A percentile compares a stretch with the other conserved stretches of the same genome.
Evolutionary conservation across 2,113 vertebrate species (phyloP).

Genomic region (Hippocampus mohnikei): DNA sequence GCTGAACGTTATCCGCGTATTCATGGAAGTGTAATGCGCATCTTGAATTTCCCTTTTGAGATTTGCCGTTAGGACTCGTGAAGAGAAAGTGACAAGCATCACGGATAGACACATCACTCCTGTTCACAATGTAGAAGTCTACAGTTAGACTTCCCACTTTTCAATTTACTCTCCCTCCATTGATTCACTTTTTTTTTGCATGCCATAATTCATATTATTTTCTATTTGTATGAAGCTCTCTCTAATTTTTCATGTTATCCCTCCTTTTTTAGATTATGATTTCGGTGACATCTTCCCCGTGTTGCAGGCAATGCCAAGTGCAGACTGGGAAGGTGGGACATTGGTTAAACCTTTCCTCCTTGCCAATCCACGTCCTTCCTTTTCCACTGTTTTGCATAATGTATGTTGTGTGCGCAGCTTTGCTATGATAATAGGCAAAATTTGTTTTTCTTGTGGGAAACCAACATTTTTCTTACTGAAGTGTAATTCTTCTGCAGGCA

Average conservation of each 20-base stretch:
- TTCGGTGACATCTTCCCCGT: slow-evolving; percentile 99
- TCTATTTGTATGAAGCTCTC: slow-evolving; percentile 26
- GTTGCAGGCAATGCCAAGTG: slow-evolving; percentile 95
- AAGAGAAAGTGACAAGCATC: not conserved
- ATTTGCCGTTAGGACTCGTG: not conserved
- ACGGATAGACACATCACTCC: slow-evolving; percentile 9
- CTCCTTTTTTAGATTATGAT: slow-evolving; percentile 99
- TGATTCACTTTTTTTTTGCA: not conserved
- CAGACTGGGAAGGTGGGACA: slow-evolving; percentile 99
- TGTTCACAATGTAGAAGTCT: slow-evolving; percentile 11
- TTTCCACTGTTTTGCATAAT: slow-evolving; percentile 31
- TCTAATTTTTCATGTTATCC: slow-evolving; percentile 78
- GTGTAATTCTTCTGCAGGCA: not conserved
- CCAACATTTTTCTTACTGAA: not conserved
- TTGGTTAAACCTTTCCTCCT: slow-evolving; percentile 67
- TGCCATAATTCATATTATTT: slow-evolving; percentile 6
- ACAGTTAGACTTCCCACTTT: slow-evolving; percentile 33
- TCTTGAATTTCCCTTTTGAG: not conserved
- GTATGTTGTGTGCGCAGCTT: slow-evolving; percentile 34
- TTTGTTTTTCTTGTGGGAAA: not conserved
- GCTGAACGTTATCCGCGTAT: slow-evolving; percentile 15
- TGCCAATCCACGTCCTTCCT: slow-evolving; percentile 5
- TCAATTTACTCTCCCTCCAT: slow-evolving; percentile 4
- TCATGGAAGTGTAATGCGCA: not conserved
- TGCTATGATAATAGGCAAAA: not conserved